Evolutionary conservation across 2,888 invertebrate genomes (phyloP), one percentile per base, ranked within the genome.

Genomic region (Erpobdella octoculata): DNA sequence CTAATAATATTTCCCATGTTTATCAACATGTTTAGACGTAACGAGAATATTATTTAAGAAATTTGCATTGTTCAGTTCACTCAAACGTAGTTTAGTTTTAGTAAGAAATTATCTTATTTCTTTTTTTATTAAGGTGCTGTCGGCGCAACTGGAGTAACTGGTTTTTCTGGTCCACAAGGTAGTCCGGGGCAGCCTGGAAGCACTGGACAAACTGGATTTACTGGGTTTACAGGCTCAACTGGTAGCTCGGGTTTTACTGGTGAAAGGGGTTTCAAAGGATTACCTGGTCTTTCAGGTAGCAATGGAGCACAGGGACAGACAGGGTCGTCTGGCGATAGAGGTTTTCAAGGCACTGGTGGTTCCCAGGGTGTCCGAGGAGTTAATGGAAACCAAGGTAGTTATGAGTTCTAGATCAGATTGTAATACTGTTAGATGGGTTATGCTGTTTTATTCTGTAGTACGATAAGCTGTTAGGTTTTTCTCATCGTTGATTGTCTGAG

Each of bases 271-370:
- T 41, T 36, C 53, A 31, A 38, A 65, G 76, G 76, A 28, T 18
- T n/a, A 35, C 68, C 61, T 6, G 75, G 75, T n/a, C 31, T 33
- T 33, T 68, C 73, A 61, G 75, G 75, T 36, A 1, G 35, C 12
- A 31, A 33, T 31, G 74, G 74, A 36, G 4, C 12, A 12, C 33
- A 38, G 15, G 73, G 73, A 35, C 38, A 38, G 25, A 46, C 74
- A 35, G 74, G 73, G 46, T 37, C 64, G n/a, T 37, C 72, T n/a
- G 73, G 73, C 62, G 61, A 74, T 28, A 28, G 1, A 25, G 72
- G 72, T 18, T 35, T 36, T n/a, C 62, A 38, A 12, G 48, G 48
- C 18, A 48, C n/a, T 25, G 25, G n/a, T 9, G 76, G 76, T 38
- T 38, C 68, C 12, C 12, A 46, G 9, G 75, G 73, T 58, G 33